phyloP scores from a whole-genome alignment of 2,888 invertebrate species.

The Ophion ventricosus region DNA sequence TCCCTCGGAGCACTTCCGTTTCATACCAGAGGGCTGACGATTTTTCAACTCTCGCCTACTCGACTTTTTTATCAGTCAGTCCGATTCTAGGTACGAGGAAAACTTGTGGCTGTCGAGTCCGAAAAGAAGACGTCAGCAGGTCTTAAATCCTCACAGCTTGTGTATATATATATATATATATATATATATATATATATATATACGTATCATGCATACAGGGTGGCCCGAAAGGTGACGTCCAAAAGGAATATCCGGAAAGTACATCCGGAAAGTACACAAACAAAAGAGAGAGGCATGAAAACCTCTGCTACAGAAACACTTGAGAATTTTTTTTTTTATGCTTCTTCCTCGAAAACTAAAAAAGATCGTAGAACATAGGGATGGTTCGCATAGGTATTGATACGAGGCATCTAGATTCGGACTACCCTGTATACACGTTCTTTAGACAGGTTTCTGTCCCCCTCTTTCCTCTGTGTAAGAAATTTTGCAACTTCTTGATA shows the following conservation, averaged over 20 bases:
- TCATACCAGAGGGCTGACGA: constrained; percentile 43
- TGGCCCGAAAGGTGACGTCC: too few relatives aligned
- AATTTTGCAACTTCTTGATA: constrained; percentile 54
- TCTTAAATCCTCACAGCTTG: constrained; percentile 1
- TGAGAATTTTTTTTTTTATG: too few relatives aligned
- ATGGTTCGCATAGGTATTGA: too few relatives aligned
- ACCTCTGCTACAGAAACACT: too few relatives aligned
- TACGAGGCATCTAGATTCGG: too few relatives aligned
- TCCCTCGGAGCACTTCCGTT: constrained; percentile 22
- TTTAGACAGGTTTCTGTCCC: background rate
- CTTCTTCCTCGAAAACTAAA: too few relatives aligned
- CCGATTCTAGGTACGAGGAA: background rate
- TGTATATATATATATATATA: background rate
- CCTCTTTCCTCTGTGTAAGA: constrained; percentile 16
- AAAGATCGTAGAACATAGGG: too few relatives aligned
- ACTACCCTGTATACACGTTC: background rate
- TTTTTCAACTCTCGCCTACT: constrained; percentile 37
- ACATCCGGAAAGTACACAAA: too few relatives aligned
- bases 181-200: constrained; percentile 1
- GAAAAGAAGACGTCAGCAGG: constrained; percentile 51
- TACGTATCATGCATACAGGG: background rate
- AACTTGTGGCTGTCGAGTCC: constrained; percentile 41
- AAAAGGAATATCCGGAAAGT: too few relatives aligned
- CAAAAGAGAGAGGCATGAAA: too few relatives aligned
- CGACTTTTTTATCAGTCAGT: constrained; percentile 31